These are phyloP conservation scores for Gymnosoma rotundatum DNA, from an alignment of 2,888 invertebrate species.

Conservation along the genomic window DNA sequence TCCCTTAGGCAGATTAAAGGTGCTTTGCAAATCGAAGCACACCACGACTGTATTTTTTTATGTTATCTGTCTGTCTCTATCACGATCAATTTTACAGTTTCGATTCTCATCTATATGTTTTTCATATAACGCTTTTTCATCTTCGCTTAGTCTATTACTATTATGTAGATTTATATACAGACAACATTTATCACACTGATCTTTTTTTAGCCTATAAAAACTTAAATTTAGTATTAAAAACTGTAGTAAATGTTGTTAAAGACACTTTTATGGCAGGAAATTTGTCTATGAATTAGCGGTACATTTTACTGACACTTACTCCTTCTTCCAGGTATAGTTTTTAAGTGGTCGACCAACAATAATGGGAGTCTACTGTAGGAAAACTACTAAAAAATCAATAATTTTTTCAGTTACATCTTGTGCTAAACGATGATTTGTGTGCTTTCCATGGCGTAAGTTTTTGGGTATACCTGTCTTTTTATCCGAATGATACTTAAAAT, in stretches of 20 bases:
- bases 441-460: constrained; percentile 23
- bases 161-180: not conserved
- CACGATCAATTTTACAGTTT: constrained; percentile 26
- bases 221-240: constrained; percentile 32
- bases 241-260: constrained; percentile 23
- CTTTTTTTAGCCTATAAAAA: constrained; percentile 18
- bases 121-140: too few species aligned
- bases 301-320: constrained; percentile 20
- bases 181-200: constrained; percentile 29
- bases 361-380: constrained; percentile 10
- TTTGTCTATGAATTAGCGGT: constrained; percentile 6
- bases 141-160: too few species aligned
- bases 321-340: constrained; percentile 1
- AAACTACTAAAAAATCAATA: not conserved
- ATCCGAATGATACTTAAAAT: constrained; percentile 31
- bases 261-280: constrained; percentile 22
- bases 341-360: constrained; percentile 6
- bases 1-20: constrained; percentile 7
- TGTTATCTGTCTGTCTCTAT: constrained; percentile 22
- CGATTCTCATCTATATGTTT: constrained; percentile 24
- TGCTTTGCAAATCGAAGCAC: constrained; percentile 34
- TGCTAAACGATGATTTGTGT: constrained; percentile 4
- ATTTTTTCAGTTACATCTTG: constrained; percentile 16
- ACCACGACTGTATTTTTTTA: constrained; percentile 20
- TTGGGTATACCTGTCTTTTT: constrained; percentile 23